Percentiles rank a stretch among this genome's conserved stretches.
Conservation (phyloP, 2,888 invertebrate genomes). For the Craniophora ligustri region DNA sequence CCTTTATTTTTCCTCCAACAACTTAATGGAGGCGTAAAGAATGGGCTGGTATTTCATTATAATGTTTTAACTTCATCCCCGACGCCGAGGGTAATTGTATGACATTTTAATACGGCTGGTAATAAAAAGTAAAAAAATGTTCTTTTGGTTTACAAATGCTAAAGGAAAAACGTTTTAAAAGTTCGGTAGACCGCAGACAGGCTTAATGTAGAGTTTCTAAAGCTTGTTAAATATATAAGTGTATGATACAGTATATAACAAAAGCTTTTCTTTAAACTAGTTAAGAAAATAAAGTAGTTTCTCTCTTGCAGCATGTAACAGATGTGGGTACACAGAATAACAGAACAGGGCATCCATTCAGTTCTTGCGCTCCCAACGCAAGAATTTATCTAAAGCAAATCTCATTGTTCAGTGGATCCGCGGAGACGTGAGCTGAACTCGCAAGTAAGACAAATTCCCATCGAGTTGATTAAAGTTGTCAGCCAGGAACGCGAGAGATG, state of each 20-base stretch:
- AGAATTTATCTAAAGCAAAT: conserved; percentile 80
- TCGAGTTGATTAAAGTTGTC: conserved; percentile 85
- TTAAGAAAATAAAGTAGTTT: conserved; percentile 57
- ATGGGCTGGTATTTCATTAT: conserved; percentile 81
- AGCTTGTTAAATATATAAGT: conserved; percentile 12
- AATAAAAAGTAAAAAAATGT: conserved; percentile 26
- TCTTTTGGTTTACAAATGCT: conserved; percentile 3
- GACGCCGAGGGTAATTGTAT: conserved; percentile 65
- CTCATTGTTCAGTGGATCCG: conserved; percentile 79
- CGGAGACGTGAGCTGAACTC: conserved; percentile 79
- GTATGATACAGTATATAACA: conserved; percentile 34
- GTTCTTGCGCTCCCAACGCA: conserved; percentile 62
- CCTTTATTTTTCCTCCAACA: conserved; percentile 83
- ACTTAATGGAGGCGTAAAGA: conserved; percentile 85
- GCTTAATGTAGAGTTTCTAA: neutral
- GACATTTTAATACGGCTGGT: conserved; percentile 51
- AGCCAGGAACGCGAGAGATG: conserved; percentile 73
- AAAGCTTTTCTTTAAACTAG: conserved; percentile 49
- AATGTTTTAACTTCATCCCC: conserved; percentile 78
- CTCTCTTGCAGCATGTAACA: conserved; percentile 51
- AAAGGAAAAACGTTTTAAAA: conserved; percentile 1
- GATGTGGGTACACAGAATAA: conserved; percentile 58
- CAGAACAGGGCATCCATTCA: conserved; percentile 66
- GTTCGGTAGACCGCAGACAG: neutral
- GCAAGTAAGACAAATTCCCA: conserved; percentile 83